Percentiles rank a stretch among this genome's conserved stretches.
These are phyloP conservation scores for Pseudomyrmex dendroicus DNA, from an alignment of 1,140 invertebrate species.

Conservation along the genomic window DNA sequence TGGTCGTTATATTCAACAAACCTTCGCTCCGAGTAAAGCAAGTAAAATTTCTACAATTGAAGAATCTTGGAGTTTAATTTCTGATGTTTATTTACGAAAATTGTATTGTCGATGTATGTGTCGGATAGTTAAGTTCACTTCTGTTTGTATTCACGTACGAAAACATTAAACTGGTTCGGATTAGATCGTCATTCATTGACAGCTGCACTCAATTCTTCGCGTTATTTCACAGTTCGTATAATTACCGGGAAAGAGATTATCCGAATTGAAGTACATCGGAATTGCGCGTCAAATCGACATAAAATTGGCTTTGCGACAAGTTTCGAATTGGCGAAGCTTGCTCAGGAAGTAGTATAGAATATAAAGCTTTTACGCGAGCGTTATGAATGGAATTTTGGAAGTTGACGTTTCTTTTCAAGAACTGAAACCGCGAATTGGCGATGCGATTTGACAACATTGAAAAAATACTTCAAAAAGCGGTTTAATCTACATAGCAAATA, in stretches of 20 bases:
- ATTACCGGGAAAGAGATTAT: slow-evolving; percentile 46
- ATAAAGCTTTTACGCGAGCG: neutral
- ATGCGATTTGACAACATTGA: neutral
- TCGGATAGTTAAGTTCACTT: neutral
- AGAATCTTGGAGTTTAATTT: slow-evolving; percentile 42
- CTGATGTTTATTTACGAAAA: slow-evolving; percentile 26
- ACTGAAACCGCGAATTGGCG: slow-evolving; percentile 14
- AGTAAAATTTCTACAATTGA: slow-evolving; percentile 52
- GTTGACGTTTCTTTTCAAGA: slow-evolving; percentile 22
- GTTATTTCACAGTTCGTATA: slow-evolving; percentile 51
- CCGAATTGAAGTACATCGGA: slow-evolving; percentile 33
- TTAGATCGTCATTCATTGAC: neutral
- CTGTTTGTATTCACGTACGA: neutral
- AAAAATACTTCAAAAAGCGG: too few species aligned
- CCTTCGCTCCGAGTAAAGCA: slow-evolving; percentile 24
- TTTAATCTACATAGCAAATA: too few species aligned
- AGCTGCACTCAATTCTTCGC: slow-evolving; percentile 3
- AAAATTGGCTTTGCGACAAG: slow-evolving; percentile 49
- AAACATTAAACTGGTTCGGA: slow-evolving; percentile 3
- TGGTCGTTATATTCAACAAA: neutral
- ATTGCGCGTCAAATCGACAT: slow-evolving; percentile 36
- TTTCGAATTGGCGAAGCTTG: slow-evolving; percentile 27
- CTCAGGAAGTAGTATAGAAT: neutral
- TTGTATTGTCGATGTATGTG: neutral
- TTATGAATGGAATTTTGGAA: slow-evolving; percentile 16